A percentile compares a stretch with the other conserved stretches of the same genome.
Evolutionary conservation across 2,888 invertebrate species (phyloP).

Genomic region (Cabera pusaria): DNA sequence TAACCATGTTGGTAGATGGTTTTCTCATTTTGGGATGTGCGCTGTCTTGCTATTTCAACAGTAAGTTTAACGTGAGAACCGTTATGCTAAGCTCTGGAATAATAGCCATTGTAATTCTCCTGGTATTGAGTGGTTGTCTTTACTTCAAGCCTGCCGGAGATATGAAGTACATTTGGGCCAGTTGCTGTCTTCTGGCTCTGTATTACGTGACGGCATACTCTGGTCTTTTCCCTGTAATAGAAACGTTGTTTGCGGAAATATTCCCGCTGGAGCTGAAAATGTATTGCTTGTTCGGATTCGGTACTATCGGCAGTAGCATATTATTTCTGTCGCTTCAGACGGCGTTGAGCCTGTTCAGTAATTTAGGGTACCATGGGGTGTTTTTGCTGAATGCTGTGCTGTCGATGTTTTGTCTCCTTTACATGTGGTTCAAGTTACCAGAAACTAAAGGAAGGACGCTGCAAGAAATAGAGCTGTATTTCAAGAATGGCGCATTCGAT

Average conservation of each 20-base stretch:
- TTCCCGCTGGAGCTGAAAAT: conserved; percentile 40
- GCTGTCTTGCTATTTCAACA: conserved; percentile 20
- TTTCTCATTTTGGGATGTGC: conserved; percentile 17
- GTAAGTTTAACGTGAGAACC: conserved; percentile 18
- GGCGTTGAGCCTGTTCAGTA: conserved; percentile 28
- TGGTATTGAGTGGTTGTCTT: conserved; percentile 11
- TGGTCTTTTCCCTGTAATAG: conserved; percentile 36
- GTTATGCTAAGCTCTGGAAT: conserved; percentile 12
- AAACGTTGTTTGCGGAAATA: conserved; percentile 36
- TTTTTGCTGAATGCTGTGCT: conserved; percentile 29
- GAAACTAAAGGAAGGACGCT: conserved; percentile 44
- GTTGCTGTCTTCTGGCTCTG: conserved; percentile 19
- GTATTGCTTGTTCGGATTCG: conserved; percentile 27
- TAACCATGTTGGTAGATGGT: conserved; percentile 20
- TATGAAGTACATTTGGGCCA: conserved; percentile 16
- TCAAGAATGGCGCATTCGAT: conserved; percentile 28
- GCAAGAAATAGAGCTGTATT: conserved; percentile 42
- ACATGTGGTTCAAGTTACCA: conserved; percentile 35
- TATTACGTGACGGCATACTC: conserved; percentile 20
- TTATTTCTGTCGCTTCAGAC: conserved; percentile 35
- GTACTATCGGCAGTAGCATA: conserved; percentile 22
- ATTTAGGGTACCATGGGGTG: conserved; percentile 37
- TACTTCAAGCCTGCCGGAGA: conserved; percentile 12
- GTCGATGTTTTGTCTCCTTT: conserved; percentile 16
- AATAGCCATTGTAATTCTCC: conserved; percentile 12